Evolutionary conservation across 2,797 vertebrate species (phyloP), one percentile per base, ranked within the genome.

Genomic region (Phrynocephalus forsythii): DNA sequence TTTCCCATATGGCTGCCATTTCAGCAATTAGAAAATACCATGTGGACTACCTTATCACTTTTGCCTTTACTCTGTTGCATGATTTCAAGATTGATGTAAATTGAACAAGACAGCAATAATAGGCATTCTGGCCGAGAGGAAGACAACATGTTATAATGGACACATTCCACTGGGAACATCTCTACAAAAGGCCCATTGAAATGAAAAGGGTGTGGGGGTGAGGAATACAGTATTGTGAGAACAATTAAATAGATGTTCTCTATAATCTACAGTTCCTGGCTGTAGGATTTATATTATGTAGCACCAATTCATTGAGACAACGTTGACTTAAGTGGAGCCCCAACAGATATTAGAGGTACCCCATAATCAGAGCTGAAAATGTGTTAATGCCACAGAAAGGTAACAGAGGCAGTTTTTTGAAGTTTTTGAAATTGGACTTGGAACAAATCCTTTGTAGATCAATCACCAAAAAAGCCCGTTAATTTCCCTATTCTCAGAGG

Each of bases 81-180:
- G 1, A 78, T 79, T 86, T 67, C 73, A 30, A 0, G 0, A 26
- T 66, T 26, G 0, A 0, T 86, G n/a, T 73, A 78, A 56, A 71
- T 80, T 90, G 67, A 91, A 77, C 84, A 76, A 52, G 83, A 81
- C 91, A 79, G 80, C 73, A 56, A 80, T 56, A 72, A 89, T 79
- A 83, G 63, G 44, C 48, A 86, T n/a, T 33, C 16, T 67, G 48
- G 73, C 63, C 48, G 3, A 73, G 69, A 72, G 67, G 60, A 78
- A 48, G n/a, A 86, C 52, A 60, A 60, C 13, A 33, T 80, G 6
- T 52, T 60, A n/a, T 81, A 86, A 81, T 30, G 52, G 33, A 81
- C 28, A 73, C 33, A 50, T 76, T 56, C 48, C 72, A 52, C 44
- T 67, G 71, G 38, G n/a, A 76, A 87, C 15, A 18, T 79, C 48